phyloP scores from a whole-genome alignment of 2,888 invertebrate genomes.

The Drosophila prostipennis region DNA sequence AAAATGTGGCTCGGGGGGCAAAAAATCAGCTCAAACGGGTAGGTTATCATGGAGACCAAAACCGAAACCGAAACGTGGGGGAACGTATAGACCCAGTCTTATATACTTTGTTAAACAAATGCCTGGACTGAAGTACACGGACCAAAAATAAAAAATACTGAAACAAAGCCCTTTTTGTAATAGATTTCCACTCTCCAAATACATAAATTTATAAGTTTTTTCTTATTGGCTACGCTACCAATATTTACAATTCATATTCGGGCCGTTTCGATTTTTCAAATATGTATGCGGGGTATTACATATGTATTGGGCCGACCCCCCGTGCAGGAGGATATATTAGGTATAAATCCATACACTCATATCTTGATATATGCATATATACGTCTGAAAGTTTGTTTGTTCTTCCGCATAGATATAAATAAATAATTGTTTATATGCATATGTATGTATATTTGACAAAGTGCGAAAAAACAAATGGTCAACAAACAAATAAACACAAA shows the following conservation, averaged over 20 bases:
- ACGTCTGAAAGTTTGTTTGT: slow-evolving; percentile 17
- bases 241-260: slow-evolving; percentile 24
- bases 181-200: slow-evolving; percentile 2
- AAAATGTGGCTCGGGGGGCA: slow-evolving; percentile 28
- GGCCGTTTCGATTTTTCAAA: slow-evolving; percentile 43
- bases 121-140: slow-evolving; percentile 12
- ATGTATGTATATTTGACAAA: slow-evolving; percentile 30
- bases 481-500: slow-evolving; percentile 5
- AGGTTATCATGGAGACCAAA: slow-evolving; percentile 18
- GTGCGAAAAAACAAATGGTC: slow-evolving; percentile 39
- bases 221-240: slow-evolving; percentile 17
- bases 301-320: slow-evolving; percentile 33
- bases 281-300: slow-evolving; percentile 28
- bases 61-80: slow-evolving; percentile 18
- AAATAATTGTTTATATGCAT: slow-evolving; percentile 45
- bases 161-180: slow-evolving; percentile 2
- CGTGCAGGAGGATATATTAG: slow-evolving; percentile 42
- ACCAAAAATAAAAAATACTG: slow-evolving; percentile 14
- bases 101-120: slow-evolving; percentile 3
- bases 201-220: neutral
- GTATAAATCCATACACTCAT: slow-evolving; percentile 29
- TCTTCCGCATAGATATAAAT: slow-evolving; percentile 37
- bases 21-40: slow-evolving; percentile 37
- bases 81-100: slow-evolving; percentile 5
- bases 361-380: slow-evolving; percentile 12